A percentile compares a stretch with the other conserved stretches of the same genome.
These are phyloP conservation scores for Drosophila nebulosa DNA, from an alignment of 1,140 invertebrate species.

Conservation along the genomic window DNA sequence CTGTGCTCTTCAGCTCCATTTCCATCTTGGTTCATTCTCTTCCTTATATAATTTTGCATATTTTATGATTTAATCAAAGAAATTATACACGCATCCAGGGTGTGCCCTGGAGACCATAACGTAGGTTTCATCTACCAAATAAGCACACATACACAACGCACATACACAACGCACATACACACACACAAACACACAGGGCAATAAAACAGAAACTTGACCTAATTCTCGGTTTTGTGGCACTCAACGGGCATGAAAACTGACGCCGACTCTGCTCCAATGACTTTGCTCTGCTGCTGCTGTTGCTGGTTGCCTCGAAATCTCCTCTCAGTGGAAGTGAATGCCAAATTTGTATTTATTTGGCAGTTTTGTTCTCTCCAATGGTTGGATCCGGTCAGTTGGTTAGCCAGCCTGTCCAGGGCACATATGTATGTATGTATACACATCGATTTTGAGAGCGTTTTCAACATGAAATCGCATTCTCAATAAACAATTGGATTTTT, in stretches of 20 bases:
- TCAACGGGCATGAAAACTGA: slow-evolving; percentile 47
- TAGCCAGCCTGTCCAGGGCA: slow-evolving; percentile 1
- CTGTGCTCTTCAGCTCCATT: not conserved
- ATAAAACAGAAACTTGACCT: slow-evolving; percentile 77
- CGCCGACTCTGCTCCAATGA: slow-evolving; percentile 29
- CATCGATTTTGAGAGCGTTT: slow-evolving; percentile 17
- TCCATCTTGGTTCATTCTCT: slow-evolving; percentile 8
- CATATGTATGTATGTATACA: not conserved
- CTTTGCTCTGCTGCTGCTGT: slow-evolving; percentile 12
- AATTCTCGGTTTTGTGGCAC: slow-evolving; percentile 57
- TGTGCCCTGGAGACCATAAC: slow-evolving; percentile 42
- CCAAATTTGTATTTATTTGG: slow-evolving; percentile 23
- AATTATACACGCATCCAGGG: slow-evolving; percentile 67
- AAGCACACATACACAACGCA: slow-evolving; percentile 1
- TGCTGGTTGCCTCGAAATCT: not conserved
- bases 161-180: slow-evolving; percentile 10
- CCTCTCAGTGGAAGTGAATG: not conserved
- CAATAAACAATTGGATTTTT: slow-evolving; percentile 52
- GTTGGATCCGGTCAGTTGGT: slow-evolving; percentile 21
- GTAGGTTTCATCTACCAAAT: slow-evolving; percentile 11
- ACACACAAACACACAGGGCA: slow-evolving; percentile 26
- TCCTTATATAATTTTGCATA: slow-evolving; percentile 62
- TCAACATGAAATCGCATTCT: slow-evolving; percentile 27
- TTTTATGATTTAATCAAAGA: slow-evolving; percentile 78
- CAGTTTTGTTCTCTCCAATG: slow-evolving; percentile 23